These are phyloP conservation scores for Scaptodrosophila lebanonensis DNA, from an alignment of 1,140 invertebrate genomes.

Conservation along the genomic window DNA sequence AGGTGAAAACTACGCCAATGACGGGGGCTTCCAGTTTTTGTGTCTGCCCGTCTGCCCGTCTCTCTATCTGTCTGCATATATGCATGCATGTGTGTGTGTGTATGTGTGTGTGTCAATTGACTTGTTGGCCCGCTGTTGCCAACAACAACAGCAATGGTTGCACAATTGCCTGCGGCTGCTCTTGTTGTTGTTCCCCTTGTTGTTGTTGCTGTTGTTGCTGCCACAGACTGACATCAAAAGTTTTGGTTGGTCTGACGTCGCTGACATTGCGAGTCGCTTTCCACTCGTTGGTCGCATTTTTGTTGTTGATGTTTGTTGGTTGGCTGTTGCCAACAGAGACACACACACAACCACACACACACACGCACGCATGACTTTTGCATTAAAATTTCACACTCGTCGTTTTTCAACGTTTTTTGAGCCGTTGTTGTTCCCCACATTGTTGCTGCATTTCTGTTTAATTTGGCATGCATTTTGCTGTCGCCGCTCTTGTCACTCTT, in stretches of 20 bases:
- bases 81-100: too few species aligned
- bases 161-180: slow-evolving; percentile 28
- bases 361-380: slow-evolving; percentile 51
- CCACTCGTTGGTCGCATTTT: slow-evolving; percentile 39
- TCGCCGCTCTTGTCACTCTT: slow-evolving; percentile 23
- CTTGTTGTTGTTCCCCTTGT: too few species aligned
- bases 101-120: too few species aligned
- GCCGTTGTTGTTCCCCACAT: slow-evolving; percentile 15
- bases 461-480: slow-evolving; percentile 49
- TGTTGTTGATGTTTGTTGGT: slow-evolving; percentile 44
- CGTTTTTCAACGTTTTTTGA: slow-evolving; percentile 17
- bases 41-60: slow-evolving; percentile 1
- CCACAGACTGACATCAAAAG: slow-evolving; percentile 56
- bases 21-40: slow-evolving; percentile 33
- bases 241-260: slow-evolving; percentile 42
- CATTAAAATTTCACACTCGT: slow-evolving; percentile 68
- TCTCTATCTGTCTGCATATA: slow-evolving; percentile 5
- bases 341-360: slow-evolving; percentile 33
- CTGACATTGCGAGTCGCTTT: slow-evolving; percentile 12
- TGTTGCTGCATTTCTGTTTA: slow-evolving; percentile 41
- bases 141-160: too few species aligned
- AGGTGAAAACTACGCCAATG: slow-evolving; percentile 70
- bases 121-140: too few species aligned
- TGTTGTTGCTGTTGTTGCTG: slow-evolving; percentile 36
- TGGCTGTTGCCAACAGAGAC: slow-evolving; percentile 37